Conservation (phyloP, 2,797 vertebrate genomes). For the Enteromius fasciolatus region DNA sequence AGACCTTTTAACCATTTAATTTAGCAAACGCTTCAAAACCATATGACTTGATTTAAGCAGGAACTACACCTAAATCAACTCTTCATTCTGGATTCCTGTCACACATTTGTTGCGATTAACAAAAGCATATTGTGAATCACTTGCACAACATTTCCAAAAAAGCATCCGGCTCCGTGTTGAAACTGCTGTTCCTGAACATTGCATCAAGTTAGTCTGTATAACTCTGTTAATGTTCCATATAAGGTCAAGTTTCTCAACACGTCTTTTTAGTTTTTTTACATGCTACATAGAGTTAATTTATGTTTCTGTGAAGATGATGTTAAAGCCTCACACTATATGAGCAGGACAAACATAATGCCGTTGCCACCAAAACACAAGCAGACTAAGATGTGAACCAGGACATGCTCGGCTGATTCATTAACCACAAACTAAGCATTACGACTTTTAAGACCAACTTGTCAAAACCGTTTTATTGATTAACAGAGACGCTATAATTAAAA, state of each 20-base stretch:
- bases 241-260: conserved; percentile 18
- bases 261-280: background rate
- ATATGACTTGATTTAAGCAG: background rate
- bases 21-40: background rate
- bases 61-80: background rate
- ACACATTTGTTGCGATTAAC: background rate
- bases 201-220: background rate
- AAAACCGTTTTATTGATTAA: background rate
- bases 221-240: background rate
- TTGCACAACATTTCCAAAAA: background rate
- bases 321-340: background rate
- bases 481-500: background rate
- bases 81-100: background rate
- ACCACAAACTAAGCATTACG: background rate
- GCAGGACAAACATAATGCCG: background rate
- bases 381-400: background rate
- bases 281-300: background rate
- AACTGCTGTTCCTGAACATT: conserved; percentile 23
- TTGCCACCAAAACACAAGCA: background rate
- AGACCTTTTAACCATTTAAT: background rate
- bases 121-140: background rate
- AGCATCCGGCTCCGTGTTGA: background rate
- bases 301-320: background rate
- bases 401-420: too few relatives aligned
- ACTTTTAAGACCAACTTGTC: background rate